phyloP scores from a whole-genome alignment of 2,888 invertebrate genomes.

The Atethmia centrago region DNA sequence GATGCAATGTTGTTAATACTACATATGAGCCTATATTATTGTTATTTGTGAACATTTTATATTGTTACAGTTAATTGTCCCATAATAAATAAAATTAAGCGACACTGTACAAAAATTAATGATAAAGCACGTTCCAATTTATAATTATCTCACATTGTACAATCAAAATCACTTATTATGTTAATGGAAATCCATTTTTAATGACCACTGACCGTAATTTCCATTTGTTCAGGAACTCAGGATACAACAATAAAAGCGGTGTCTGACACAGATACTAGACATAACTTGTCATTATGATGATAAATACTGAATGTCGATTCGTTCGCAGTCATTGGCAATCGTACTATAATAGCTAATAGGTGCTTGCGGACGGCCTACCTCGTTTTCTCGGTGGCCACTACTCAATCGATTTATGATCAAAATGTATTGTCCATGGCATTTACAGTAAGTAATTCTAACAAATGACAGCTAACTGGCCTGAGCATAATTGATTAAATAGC shows the following conservation, averaged over 20 bases:
- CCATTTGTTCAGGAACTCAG: slow-evolving; percentile 47
- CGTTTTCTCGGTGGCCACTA: slow-evolving; percentile 67
- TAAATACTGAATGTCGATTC: slow-evolving; percentile 77
- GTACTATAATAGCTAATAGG: slow-evolving; percentile 71
- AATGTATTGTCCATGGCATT: slow-evolving; percentile 66
- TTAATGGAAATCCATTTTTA: slow-evolving; percentile 50
- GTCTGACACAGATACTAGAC: slow-evolving; percentile 75
- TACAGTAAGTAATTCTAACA: slow-evolving; percentile 70
- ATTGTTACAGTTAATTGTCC: too few species aligned
- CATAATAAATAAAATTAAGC: too few species aligned
- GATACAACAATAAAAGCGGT: slow-evolving; percentile 57
- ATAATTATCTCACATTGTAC: slow-evolving; percentile 20
- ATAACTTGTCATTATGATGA: slow-evolving; percentile 80
- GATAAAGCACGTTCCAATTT: slow-evolving; percentile 26
- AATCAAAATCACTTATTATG: slow-evolving; percentile 50
- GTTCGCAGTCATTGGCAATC: slow-evolving; percentile 75
- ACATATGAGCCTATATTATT: too few species aligned
- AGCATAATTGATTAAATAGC: slow-evolving; percentile 66
- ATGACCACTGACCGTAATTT: slow-evolving; percentile 35
- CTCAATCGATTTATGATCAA: slow-evolving; percentile 76
- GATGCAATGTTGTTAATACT: too few species aligned
- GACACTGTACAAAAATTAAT: background rate
- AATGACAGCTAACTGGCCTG: slow-evolving; percentile 68
- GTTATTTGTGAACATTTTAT: too few species aligned
- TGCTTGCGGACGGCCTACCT: slow-evolving; percentile 64